phyloP scores from a whole-genome alignment of 2,113 vertebrate species.

The Pionites leucogaster region DNA sequence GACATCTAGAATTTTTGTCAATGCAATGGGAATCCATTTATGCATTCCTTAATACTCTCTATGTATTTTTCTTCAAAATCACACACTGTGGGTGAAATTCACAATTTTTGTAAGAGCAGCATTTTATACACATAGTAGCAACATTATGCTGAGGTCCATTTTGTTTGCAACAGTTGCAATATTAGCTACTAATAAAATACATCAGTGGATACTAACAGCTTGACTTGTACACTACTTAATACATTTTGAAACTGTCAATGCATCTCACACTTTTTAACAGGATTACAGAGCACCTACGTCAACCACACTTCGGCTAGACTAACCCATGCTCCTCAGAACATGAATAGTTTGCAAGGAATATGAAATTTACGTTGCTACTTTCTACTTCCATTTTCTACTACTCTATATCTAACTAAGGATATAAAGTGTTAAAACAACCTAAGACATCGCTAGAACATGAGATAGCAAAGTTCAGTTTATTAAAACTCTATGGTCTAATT shows the following conservation, averaged over 20 bases:
- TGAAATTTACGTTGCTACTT: not conserved
- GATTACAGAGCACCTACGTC: not conserved
- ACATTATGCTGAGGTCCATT: not conserved
- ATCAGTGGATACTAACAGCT: not conserved
- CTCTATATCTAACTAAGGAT: not conserved
- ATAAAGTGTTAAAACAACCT: not conserved
- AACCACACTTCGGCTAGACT: not conserved
- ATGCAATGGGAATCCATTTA: not conserved
- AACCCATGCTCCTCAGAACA: not conserved
- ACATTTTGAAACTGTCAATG: not conserved
- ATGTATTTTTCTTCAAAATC: not conserved
- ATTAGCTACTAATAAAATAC: not conserved
- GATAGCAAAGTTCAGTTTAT: not conserved
- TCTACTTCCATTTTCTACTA: not conserved
- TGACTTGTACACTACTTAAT: not conserved
- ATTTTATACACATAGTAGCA: not conserved
- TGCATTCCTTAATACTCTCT: not conserved
- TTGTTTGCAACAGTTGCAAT: not conserved
- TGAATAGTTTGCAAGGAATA: not conserved
- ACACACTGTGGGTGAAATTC: rapidly evolving
- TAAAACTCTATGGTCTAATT: not conserved
- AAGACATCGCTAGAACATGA: not conserved
- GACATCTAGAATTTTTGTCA: not conserved
- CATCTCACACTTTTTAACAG: not conserved
- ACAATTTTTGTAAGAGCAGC: not conserved